Evolutionary conservation across 1,140 invertebrate species (phyloP), one percentile per base, ranked within the genome.

Genomic region (Drosophila asahinai): DNA sequence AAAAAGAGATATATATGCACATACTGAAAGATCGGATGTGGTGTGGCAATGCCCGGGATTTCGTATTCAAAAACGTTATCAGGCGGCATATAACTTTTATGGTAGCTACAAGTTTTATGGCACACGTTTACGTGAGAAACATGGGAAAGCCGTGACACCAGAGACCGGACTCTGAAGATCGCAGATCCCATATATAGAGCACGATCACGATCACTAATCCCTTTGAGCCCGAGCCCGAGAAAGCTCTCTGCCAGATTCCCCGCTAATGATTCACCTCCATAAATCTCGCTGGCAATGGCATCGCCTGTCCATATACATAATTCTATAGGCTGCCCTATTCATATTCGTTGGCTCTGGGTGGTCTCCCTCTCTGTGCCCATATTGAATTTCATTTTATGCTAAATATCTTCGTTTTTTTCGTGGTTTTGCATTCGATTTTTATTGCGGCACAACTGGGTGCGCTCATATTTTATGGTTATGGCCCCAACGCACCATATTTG

Each of bases 21-120:
- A 27, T 27, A 47, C 15, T 8, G 40, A 25, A 51, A 57, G 67
- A 72, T 73, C 70, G 64, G 64, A 67, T 62, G 49, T 43, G 63
- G 61, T 68, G 64, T 58, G 67, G 70, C 70, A 72, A 74, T 73
- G 48, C 49, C 19, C 30, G 61, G 22, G 55, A 77, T 78, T 87
- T 81, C 40, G 84, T 89, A 89, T 89, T 78, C 84, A 67, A 65
- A 64, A 81, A 84, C 63, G 74, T 60, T 77, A 66, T 79, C 76
- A 70, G 22, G 65, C 58, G 74, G 60, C 66, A 66, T 68, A 89
- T 79, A 89, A 84, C 70, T 81, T 90, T 89, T 68, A 89, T 89
- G 74, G 74, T 73, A 73, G 67, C 77, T 89, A 89, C 86, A 89
- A 80, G 75, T 90, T 89, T 89, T 81, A 89, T 90, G 84, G 52